These are phyloP conservation scores for Oscheius sp. DNA, from an alignment of 2,888 invertebrate species.

Conservation along the genomic window DNA sequence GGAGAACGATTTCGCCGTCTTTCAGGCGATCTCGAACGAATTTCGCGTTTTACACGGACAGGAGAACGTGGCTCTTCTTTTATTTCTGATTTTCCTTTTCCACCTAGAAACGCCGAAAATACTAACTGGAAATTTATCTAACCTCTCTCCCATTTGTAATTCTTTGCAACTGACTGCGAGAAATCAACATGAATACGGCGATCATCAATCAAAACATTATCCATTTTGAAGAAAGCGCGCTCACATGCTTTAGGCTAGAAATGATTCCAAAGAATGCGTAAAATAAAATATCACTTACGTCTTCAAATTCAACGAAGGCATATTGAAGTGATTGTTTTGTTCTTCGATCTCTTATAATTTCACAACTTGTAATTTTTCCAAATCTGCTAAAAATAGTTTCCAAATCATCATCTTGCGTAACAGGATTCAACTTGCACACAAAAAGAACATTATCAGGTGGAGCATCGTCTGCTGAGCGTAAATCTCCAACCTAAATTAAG, in stretches of 20 bases:
- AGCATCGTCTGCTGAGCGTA: conserved; percentile 95
- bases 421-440: conserved; percentile 98
- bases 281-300: conserved; percentile 74
- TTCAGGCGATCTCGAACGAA: not conserved
- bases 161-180: conserved; percentile 95
- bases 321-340: conserved; percentile 95
- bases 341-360: conserved; percentile 86
- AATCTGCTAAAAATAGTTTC: conserved; percentile 93
- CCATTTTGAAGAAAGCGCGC: conserved; percentile 99
- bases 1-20: not conserved
- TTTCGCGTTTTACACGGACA: not conserved
- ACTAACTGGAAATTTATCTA: not conserved
- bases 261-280: not conserved
- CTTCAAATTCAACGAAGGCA: conserved; percentile 96
- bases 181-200: conserved; percentile 98
- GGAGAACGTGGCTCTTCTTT: not conserved
- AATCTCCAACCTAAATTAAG: conserved; percentile 82
- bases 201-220: conserved; percentile 98
- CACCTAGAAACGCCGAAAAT: not conserved
- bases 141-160: conserved; percentile 52
- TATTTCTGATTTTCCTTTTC: not conserved
- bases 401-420: conserved; percentile 89
- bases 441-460: conserved; percentile 99
- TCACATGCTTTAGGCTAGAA: conserved; percentile 81
- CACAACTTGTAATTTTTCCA: conserved; percentile 80